Evolutionary conservation across 2,113 vertebrate species (phyloP).

Genomic region (Brachionichthys hirsutus): DNA sequence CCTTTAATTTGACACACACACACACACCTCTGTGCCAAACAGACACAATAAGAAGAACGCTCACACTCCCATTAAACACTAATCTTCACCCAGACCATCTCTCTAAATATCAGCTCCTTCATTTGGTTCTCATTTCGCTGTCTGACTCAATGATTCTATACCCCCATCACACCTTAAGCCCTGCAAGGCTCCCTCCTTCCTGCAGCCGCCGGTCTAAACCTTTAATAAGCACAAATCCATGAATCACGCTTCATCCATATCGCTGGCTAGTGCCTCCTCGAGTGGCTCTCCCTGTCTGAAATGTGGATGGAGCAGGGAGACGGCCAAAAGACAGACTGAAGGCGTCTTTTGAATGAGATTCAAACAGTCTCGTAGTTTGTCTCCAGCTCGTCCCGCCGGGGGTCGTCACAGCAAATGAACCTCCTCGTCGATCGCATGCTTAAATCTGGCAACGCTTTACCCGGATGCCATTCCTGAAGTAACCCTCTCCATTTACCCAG

Average conservation of each 20-base stretch:
- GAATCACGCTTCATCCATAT: constrained; percentile 61
- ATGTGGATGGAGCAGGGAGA: too few species aligned
- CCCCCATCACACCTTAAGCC: constrained; percentile 50
- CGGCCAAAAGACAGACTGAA: too few species aligned
- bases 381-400: too few species aligned
- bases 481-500: too few species aligned
- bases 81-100: constrained; percentile 34
- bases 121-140: constrained; percentile 12
- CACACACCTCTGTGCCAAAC: constrained; percentile 33
- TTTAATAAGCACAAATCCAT: constrained; percentile 70
- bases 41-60: constrained; percentile 46
- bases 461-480: too few species aligned
- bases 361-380: too few species aligned
- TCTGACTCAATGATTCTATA: constrained; percentile 24
- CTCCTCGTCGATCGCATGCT: too few species aligned
- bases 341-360: too few species aligned
- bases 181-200: constrained; percentile 39
- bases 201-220: constrained; percentile 51
- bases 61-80: constrained; percentile 57
- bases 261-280: constrained; percentile 45
- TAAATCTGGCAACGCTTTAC: too few species aligned
- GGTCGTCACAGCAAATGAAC: too few species aligned
- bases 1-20: not conserved
- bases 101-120: constrained; percentile 13
- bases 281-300: too few species aligned